Percentiles rank a stretch among this genome's conserved stretches.
Conservation (phyloP, 1,140 invertebrate genomes). For the Cephus cinctus region DNA sequence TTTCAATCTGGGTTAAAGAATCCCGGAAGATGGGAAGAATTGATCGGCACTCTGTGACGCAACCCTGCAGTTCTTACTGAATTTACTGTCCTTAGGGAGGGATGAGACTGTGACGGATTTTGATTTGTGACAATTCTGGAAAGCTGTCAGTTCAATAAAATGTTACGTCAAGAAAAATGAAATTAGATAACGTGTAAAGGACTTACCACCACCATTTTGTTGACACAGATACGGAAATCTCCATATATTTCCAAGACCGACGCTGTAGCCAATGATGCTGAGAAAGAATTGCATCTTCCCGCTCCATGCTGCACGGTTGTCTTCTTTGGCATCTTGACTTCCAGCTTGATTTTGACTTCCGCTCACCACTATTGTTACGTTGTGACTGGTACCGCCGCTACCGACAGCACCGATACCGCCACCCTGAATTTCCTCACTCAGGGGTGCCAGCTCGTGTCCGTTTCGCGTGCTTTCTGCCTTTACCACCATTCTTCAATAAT, state of each 20-base stretch:
- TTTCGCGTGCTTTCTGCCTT: conserved; percentile 61
- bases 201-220: conserved; percentile 91
- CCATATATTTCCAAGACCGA: conserved; percentile 93
- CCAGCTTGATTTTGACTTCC: conserved; percentile 54
- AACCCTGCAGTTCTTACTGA: too few species aligned
- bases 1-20: conserved; percentile 13
- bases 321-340: conserved; percentile 50
- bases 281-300: conserved; percentile 89
- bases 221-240: conserved; percentile 93
- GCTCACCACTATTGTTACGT: conserved; percentile 42
- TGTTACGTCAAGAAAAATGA: neutral
- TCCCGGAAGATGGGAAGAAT: conserved; percentile 10
- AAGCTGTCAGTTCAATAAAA: too few species aligned
- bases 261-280: conserved; percentile 86
- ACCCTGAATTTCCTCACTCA: conserved; percentile 72
- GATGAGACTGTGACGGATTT: too few species aligned
- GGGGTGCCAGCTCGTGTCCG: conserved; percentile 75
- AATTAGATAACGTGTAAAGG: conserved; percentile 7
- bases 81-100: too few species aligned
- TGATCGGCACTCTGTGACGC: too few species aligned
- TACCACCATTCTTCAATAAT: conserved; percentile 50
- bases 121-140: too few species aligned
- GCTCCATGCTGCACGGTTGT: conserved; percentile 74
- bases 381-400: conserved; percentile 36
- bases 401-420: conserved; percentile 32